Conservation (phyloP, 2,113 vertebrate species). For the Merops nubicus region DNA sequence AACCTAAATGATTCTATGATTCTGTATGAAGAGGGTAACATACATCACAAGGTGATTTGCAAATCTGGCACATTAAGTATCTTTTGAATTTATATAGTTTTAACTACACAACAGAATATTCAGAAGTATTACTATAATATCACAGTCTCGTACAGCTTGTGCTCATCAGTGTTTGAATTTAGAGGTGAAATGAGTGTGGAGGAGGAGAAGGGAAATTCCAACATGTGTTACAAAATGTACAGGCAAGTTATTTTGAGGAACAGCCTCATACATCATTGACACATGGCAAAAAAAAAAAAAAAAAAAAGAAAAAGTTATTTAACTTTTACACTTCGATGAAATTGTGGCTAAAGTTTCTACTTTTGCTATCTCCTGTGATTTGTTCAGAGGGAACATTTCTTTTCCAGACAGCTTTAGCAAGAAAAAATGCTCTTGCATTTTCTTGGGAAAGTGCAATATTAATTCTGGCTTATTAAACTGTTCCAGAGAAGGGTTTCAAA, state of each 20-base stretch:
- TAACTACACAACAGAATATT: not conserved
- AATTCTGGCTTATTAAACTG: not conserved
- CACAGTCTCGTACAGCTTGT: not conserved
- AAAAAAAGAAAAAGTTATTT: not conserved
- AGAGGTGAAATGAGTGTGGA: not conserved
- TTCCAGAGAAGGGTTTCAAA: not conserved
- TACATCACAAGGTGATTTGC: not conserved
- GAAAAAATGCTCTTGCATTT: not conserved
- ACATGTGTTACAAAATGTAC: not conserved
- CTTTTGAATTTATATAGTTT: not conserved
- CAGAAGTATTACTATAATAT: not conserved
- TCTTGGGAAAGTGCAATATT: not conserved
- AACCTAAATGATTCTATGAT: too few species aligned
- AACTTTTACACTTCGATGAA: not conserved
- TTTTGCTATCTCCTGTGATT: not conserved
- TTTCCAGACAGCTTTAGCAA: not conserved
- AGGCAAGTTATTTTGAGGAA: constrained; percentile 17
- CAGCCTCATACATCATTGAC: not conserved
- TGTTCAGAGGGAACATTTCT: not conserved
- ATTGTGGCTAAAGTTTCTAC: not conserved
- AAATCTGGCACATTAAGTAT: not conserved
- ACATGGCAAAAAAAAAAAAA: not conserved
- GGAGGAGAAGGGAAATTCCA: constrained; percentile 37
- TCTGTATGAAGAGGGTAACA: not conserved
- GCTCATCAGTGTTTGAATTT: not conserved